Evolutionary conservation across 2,797 vertebrate species (phyloP).

Genomic region (Gadopsis marmoratus): DNA sequence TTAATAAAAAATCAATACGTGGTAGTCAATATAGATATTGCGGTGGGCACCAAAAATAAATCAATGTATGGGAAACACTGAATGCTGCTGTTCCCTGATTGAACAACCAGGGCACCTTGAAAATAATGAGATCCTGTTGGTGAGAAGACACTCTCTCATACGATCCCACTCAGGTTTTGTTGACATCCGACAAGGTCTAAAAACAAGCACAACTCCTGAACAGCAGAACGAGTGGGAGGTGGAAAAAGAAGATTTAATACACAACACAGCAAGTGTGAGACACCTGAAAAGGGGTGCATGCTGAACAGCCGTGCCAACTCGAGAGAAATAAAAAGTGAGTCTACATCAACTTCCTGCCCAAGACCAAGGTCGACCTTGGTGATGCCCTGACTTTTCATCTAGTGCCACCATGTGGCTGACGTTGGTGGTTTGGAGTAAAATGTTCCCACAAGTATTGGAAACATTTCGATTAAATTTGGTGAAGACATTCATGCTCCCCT

Average conservation of each 20-base stretch:
- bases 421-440: too few species aligned
- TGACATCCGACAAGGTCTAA: conserved; percentile 61
- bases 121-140: conserved; percentile 64
- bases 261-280: background rate
- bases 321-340: background rate
- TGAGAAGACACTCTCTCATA: conserved; percentile 42
- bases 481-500: background rate
- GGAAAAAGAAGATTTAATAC: conserved; percentile 11
- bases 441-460: too few species aligned
- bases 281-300: background rate
- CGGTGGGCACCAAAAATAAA: too few species aligned
- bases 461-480: background rate
- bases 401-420: too few species aligned
- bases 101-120: conserved; percentile 59
- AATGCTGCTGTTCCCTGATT: conserved; percentile 19
- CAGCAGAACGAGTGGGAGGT: conserved; percentile 26
- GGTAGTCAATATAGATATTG: too few species aligned
- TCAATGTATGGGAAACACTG: too few species aligned
- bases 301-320: background rate
- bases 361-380: background rate
- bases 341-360: too few species aligned
- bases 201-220: conserved; percentile 46
- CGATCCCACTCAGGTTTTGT: conserved; percentile 59
- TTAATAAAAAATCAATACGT: too few species aligned
- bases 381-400: too few species aligned